phyloP scores from a whole-genome alignment of 2,113 vertebrate genomes.

The Scomber japonicus region DNA sequence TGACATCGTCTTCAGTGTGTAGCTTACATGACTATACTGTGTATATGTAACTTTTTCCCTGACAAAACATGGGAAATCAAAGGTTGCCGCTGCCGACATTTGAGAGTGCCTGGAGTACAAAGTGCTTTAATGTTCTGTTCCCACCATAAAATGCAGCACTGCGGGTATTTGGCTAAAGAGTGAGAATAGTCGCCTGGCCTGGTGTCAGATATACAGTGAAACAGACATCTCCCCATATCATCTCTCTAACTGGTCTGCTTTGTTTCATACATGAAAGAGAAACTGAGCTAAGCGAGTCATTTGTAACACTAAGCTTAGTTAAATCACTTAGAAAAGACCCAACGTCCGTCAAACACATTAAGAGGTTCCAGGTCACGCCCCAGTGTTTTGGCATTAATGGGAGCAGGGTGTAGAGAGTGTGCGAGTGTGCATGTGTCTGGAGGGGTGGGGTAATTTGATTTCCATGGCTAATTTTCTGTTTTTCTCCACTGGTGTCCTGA shows the following conservation, averaged over 20 bases:
- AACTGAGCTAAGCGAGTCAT: slow-evolving; percentile 7
- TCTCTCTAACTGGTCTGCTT: slow-evolving; percentile 15
- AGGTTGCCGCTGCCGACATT: slow-evolving; percentile 67
- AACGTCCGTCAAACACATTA: slow-evolving; percentile 65
- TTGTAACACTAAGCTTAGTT: slow-evolving; percentile 53
- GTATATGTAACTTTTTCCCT: slow-evolving; percentile 52
- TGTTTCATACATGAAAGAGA: slow-evolving; percentile 41
- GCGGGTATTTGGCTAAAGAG: slow-evolving; percentile 60
- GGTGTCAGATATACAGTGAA: slow-evolving; percentile 49
- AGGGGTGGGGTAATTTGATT: slow-evolving; percentile 76
- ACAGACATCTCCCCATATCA: slow-evolving; percentile 29
- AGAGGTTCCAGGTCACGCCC: slow-evolving; percentile 73
- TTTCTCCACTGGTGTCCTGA: slow-evolving; percentile 74
- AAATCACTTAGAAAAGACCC: slow-evolving; percentile 64
- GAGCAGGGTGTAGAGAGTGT: slow-evolving; percentile 54
- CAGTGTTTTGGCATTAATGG: slow-evolving; percentile 70
- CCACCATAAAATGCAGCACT: slow-evolving; percentile 56
- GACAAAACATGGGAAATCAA: slow-evolving; percentile 73
- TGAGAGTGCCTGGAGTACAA: slow-evolving; percentile 58
- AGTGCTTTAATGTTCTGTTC: slow-evolving; percentile 61
- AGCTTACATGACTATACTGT: slow-evolving; percentile 65
- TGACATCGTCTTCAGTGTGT: slow-evolving; percentile 60
- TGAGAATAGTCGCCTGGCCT: slow-evolving; percentile 21
- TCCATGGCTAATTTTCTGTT: slow-evolving; percentile 76
- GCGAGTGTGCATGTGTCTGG: slow-evolving; percentile 54